Conservation (phyloP, 2,888 invertebrate genomes). For the Heliconius hortense region DNA sequence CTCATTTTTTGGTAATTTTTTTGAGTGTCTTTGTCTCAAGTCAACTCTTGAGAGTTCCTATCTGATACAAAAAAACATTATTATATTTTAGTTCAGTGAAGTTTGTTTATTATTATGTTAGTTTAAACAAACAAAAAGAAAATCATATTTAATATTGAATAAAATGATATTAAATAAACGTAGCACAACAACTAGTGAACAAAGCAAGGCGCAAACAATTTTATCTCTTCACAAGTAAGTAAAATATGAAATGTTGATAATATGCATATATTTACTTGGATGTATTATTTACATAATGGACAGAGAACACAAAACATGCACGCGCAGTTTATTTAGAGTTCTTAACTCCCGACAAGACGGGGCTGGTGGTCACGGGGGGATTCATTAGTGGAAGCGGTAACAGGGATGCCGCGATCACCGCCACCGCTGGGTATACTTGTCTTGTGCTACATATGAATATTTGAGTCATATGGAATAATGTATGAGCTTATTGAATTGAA, state of each 20-base stretch:
- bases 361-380: slow-evolving; percentile 62
- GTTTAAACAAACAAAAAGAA: neutral
- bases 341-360: slow-evolving; percentile 50
- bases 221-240: neutral
- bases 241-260: slow-evolving; percentile 15
- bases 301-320: slow-evolving; percentile 23
- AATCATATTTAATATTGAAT: neutral
- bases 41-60: neutral
- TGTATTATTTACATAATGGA: slow-evolving; percentile 10
- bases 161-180: neutral
- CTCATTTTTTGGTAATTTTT: slow-evolving; percentile 26
- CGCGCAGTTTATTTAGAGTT: slow-evolving; percentile 34
- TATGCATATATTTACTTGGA: neutral
- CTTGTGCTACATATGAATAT: slow-evolving; percentile 27
- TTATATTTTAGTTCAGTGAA: neutral
- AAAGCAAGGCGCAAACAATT: neutral
- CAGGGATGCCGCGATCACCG: slow-evolving; percentile 62
- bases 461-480: slow-evolving; percentile 13
- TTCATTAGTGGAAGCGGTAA: slow-evolving; percentile 64
- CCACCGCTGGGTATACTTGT: slow-evolving; percentile 38
- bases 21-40: neutral
- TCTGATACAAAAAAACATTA: neutral
- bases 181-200: slow-evolving; percentile 2
- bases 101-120: neutral
- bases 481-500: slow-evolving; percentile 15